Evolutionary conservation across 2,113 vertebrate genomes (phyloP), one percentile per base, ranked within the genome.

Genomic region (Callipepla squamata): DNA sequence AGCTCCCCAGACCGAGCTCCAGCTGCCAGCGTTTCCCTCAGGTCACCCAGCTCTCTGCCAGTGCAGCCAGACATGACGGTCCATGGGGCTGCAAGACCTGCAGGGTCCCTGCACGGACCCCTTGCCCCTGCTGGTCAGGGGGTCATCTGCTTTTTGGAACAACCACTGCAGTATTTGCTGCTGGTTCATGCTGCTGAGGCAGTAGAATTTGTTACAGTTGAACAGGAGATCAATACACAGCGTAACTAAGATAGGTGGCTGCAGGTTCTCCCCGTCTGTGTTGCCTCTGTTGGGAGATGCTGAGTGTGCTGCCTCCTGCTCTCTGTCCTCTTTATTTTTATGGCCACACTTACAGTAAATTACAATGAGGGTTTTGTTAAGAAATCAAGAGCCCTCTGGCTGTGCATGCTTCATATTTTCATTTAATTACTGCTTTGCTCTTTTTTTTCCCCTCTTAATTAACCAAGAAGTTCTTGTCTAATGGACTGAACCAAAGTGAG

Each of bases 201-300:
- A 69, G 36, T 44, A 66, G 25, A 23, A 80, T 87, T 75, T 32
- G 30, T 57, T 92, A n/a, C 28, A 55, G 58, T 42, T 47, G 21
- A 76, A 26, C 3, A 58, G 55, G 70, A 66, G 17, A 62, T 89
- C 78, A 51, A 16, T 84, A 80, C 5, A 38, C 38, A 58, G 59
- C 81, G 74, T 74, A 93, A 93, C 75, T 70, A 89, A 81, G 75
- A 75, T 17, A 42, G 85, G 67, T 72, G 36, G 45, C 44, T 91
- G 58, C 58, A 62, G 44, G 50, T 65, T 75, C 67, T 76, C 70
- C 62, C 13, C 21, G 16, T 50, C 3, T 1, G 19, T 17, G 18
- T 59, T 65, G 65, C 45, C 38, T 65, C 63, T 6, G 1, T 16
- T 8, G 32, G 62, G 16, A 69, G 55, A 75, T 75, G 48, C 23